Base-by-base conservation (phyloP, 2,888 invertebrate genomes). In the Hetaerina titia region DNA sequence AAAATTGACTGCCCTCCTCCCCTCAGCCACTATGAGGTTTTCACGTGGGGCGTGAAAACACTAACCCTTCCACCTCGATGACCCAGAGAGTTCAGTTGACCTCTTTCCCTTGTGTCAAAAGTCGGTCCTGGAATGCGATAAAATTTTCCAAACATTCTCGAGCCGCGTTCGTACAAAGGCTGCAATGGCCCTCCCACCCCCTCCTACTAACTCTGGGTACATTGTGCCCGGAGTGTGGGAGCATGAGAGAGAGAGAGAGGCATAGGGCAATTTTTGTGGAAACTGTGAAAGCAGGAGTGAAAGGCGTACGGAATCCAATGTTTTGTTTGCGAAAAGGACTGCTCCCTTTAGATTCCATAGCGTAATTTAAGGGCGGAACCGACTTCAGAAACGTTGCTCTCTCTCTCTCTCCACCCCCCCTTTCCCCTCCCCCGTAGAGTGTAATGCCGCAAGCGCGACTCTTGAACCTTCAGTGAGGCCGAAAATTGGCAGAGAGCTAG, bases 261-360 rank as follows among this genome's bases (percentile, higher is more conserved):
- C 22, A 9, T 6, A 22, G 69, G 69, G 69, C 22, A 69, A 69
- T 69, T 69, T 69, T 69, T 69, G 69, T n/a, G 69, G 17, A 8
- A 69, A 69, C 69, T 69, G 69, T n/a, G 69, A n/a, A 69, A 9
- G 69, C 22, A 31, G n/a, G 11, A 9, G 81, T 81, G 81, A 81
- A 81, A 81, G 81, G 81, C 31, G 81, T 8, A 22, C 81, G 31
- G 81, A 31, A 81, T 81, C 81, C 81, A 25, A 22, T 81, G 81
- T 81, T 81, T 81, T 81, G 81, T 81, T 81, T 81, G 81, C 81
- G 81, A 31, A 69, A 81, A 81, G 81, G 81, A 81, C 81, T 81
- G 60, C 81, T 81, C 81, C 81, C 81, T 81, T 81, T 81, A 31
- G 31, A 81, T 81, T 81, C 81, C 81, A 31, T 81, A 31, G 81